Evolutionary conservation across 1,140 invertebrate genomes (phyloP), one percentile per base, ranked within the genome.

Genomic region (Agrypnia vestita): DNA sequence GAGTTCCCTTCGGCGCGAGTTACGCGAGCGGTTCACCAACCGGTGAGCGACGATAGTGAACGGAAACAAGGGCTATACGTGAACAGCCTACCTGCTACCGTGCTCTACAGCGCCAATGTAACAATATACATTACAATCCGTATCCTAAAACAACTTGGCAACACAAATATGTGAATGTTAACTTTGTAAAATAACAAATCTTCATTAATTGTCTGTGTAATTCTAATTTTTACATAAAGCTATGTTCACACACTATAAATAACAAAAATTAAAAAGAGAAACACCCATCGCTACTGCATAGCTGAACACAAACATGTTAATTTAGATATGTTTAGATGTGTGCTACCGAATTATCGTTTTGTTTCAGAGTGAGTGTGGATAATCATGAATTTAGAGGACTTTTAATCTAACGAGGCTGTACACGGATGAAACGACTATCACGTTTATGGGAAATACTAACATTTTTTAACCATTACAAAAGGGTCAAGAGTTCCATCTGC

Each of bases 81-180:
- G 25, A 13, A 59, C 55, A 17, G 49, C 35, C 19, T 64, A 43
- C 11, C 61, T 64, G 15, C 47, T 71, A 53, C 67, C 25, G 67
- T 53, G 47, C 80, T 59, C 59, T 49, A 62, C 62, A 44, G 76
- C 67, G 49, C 76, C 64, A 73, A 75, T 81, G 80, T 81, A 75
- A 78, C 75, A 75, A 77, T 59, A 72, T 80, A 67, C 59, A 53
- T 80, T 59, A 59, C 21, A 59, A 59, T 59, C 55, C 55, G 21
- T 59, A 67, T 67, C 62, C 62, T 67, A 47, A 15, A 67, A 25
- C 62, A 67, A 67, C 62, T 67, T 67, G 62, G 62, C 62, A 67
- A 67, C 62, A 67, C 62, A 67, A 67, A 67, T 67, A 25, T 67
- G 62, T 67, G 43, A 67, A 64, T 64, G 61, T 59, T 59, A 19